These are phyloP conservation scores for Lepidochitona cinerea DNA, from an alignment of 2,888 invertebrate species.

Conservation along the genomic window DNA sequence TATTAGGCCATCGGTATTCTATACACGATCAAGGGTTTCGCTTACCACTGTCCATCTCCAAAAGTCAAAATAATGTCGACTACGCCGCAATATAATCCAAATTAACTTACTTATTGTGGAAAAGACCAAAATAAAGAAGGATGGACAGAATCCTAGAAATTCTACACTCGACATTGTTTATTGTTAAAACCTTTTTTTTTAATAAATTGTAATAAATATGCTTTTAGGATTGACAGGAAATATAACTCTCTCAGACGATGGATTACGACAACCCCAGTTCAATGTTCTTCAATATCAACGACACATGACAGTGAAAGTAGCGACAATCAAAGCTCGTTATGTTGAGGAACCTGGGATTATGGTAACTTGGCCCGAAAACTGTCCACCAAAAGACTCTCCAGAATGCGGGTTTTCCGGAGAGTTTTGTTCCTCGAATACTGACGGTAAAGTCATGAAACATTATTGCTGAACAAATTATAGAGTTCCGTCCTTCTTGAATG, in stretches of 20 bases:
- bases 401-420: constrained; percentile 38
- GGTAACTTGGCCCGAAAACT: constrained; percentile 32
- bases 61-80: too few species aligned
- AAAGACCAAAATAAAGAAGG: too few species aligned
- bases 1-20: too few species aligned
- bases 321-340: constrained; percentile 15
- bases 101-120: too few species aligned
- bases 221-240: constrained; percentile 16
- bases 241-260: constrained; percentile 1
- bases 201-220: too few species aligned
- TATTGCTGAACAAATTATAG: constrained; percentile 5
- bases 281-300: constrained; percentile 36
- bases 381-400: constrained; percentile 44
- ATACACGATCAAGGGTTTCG: too few species aligned
- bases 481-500: constrained; percentile 1
- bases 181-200: too few species aligned
- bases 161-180: too few species aligned
- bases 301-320: constrained; percentile 15
- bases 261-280: constrained; percentile 25
- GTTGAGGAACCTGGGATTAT: constrained; percentile 16
- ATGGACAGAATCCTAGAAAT: too few species aligned
- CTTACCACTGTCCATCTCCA: too few species aligned
- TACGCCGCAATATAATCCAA: too few species aligned
- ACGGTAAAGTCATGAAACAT: constrained; percentile 19
- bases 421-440: constrained; percentile 30